Conservation (phyloP, 2,113 vertebrate genomes). For the Nycticryphes semicollaris region DNA sequence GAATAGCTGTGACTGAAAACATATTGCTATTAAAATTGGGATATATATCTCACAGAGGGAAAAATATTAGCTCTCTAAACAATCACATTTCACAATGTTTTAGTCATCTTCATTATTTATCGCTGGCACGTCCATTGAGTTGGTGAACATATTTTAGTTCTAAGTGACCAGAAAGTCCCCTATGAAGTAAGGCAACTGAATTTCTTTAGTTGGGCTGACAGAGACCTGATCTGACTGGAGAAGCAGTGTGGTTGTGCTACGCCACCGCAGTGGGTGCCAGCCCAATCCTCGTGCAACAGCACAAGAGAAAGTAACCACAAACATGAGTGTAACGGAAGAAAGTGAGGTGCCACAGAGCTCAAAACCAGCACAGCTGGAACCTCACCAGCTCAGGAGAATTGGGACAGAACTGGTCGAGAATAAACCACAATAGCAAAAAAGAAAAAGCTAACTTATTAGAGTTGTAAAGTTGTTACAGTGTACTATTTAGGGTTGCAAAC, state of each 20-base stretch:
- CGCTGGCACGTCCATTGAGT: not conserved
- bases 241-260: not conserved
- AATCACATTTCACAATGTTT: not conserved
- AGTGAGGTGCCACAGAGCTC: not conserved
- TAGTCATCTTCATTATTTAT: not conserved
- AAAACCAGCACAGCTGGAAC: not conserved
- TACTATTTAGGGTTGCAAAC: not conserved
- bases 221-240: not conserved
- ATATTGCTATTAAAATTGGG: not conserved
- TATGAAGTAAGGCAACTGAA: not conserved
- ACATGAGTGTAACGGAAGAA: not conserved
- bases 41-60: not conserved
- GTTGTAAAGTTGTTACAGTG: not conserved
- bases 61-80: not conserved
- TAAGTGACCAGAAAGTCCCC: not conserved
- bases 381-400: not conserved
- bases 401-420: not conserved
- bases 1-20: not conserved
- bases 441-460: not conserved
- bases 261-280: fast-evolving
- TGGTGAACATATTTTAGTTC: not conserved
- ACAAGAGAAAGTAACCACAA: not conserved
- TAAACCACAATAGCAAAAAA: not conserved
- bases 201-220: not conserved
- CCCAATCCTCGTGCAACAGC: not conserved